Conservation (phyloP, 2,113 vertebrate species). For the Amphilophus citrinellus region DNA sequence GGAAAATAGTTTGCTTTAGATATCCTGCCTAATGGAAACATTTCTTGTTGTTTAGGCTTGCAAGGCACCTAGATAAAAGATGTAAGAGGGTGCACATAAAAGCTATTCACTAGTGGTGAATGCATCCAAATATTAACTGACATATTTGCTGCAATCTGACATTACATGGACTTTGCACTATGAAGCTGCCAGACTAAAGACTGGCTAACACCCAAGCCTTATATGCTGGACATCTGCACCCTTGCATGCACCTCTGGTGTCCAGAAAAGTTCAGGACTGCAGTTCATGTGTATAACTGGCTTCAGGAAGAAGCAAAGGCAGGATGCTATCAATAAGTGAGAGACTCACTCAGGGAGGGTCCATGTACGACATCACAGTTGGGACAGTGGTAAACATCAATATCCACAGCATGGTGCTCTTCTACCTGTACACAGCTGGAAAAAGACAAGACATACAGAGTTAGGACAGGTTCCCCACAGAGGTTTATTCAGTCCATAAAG, state of each 20-base stretch:
- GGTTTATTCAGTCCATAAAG: not conserved
- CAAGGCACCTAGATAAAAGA: not conserved
- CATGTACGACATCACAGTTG: constrained; percentile 91
- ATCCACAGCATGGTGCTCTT: constrained; percentile 97
- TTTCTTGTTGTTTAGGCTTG: not conserved
- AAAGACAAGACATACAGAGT: constrained; percentile 33
- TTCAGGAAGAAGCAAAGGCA: not conserved
- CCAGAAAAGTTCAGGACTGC: not conserved
- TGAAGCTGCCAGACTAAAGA: not conserved
- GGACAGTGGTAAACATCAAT: constrained; percentile 99
- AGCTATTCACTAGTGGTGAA: not conserved
- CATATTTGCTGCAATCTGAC: not conserved
- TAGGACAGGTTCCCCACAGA: not conserved
- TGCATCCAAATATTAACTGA: not conserved
- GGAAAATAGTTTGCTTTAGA: not conserved
- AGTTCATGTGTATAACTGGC: not conserved
- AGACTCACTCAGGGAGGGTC: constrained; percentile 95
- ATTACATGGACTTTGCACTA: not conserved
- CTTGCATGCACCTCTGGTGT: not conserved
- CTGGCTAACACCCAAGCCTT: too few species aligned
- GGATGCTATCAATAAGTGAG: not conserved
- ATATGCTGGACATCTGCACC: too few species aligned
- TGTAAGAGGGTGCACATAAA: not conserved
- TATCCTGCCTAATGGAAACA: not conserved
- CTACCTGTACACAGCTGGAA: constrained; percentile 94